Conservation (phyloP, 2,888 invertebrate species). For the Acronicta leporina region DNA sequence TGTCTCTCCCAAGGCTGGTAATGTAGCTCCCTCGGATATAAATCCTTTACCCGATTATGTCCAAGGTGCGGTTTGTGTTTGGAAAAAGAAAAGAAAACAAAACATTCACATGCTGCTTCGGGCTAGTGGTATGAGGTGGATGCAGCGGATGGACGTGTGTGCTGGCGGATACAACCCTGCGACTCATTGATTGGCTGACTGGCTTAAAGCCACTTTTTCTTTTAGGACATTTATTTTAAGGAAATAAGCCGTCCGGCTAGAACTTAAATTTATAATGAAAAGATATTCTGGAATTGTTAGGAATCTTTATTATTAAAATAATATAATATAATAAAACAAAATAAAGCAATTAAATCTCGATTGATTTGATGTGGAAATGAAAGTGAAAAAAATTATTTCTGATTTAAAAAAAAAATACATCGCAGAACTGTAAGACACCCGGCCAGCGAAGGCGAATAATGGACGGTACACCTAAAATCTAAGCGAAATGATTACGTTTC, state of each 20-base stretch:
- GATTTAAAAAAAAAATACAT: conserved; percentile 18
- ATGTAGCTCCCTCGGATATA: conserved; percentile 88
- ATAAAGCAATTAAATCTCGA: conserved; percentile 14
- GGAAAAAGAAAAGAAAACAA: conserved; percentile 88
- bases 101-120: conserved; percentile 89
- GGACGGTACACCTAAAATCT: conserved; percentile 80
- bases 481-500: conserved; percentile 72
- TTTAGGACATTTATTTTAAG: not conserved
- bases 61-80: conserved; percentile 88
- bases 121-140: conserved; percentile 84
- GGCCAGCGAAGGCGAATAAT: conserved; percentile 74
- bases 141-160: conserved; percentile 79
- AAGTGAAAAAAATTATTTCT: conserved; percentile 5
- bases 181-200: conserved; percentile 51
- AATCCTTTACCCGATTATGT: conserved; percentile 87
- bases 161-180: conserved; percentile 74
- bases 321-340: not conserved
- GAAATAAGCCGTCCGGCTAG: conserved; percentile 34
- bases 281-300: conserved; percentile 11
- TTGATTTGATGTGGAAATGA: conserved; percentile 10
- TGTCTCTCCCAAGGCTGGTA: conserved; percentile 92
- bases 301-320: conserved; percentile 9
- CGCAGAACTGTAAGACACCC: conserved; percentile 58
- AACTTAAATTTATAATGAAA: conserved; percentile 15
- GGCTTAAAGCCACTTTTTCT: not conserved